A percentile compares a stretch with the other conserved stretches of the same genome.
These are phyloP conservation scores for Nibea coibor DNA, from an alignment of 2,113 vertebrate species.

Conservation along the genomic window DNA sequence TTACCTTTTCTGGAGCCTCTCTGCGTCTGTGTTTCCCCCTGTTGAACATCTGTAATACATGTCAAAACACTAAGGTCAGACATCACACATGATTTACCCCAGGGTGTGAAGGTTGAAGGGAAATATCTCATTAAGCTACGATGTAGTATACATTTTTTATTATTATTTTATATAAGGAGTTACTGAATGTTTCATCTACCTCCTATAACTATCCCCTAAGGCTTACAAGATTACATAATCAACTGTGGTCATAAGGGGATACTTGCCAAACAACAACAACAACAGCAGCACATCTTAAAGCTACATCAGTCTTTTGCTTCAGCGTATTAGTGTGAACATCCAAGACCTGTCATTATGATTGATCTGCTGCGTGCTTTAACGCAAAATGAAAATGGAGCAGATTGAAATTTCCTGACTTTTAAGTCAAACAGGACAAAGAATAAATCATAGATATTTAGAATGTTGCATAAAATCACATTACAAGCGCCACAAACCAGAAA, in stretches of 20 bases:
- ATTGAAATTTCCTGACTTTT: not conserved
- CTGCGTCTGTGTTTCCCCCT: conserved; percentile 78
- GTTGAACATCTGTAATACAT: conserved; percentile 80
- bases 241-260: conserved; percentile 11
- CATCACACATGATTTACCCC: conserved; percentile 7
- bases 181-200: conserved; percentile 15
- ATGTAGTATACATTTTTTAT: not conserved
- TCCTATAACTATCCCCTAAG: not conserved
- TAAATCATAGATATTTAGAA: conserved; percentile 1
- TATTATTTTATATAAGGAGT: conserved; percentile 4
- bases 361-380: conserved; percentile 25
- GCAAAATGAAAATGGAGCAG: conserved; percentile 22
- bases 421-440: conserved; percentile 33
- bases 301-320: conserved; percentile 10
- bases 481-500: too few relatives aligned
- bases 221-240: conserved; percentile 32
- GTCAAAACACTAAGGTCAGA: conserved; percentile 49
- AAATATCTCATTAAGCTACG: conserved; percentile 27
- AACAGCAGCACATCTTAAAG: conserved; percentile 4
- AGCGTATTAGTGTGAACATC: not conserved
- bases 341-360: conserved; percentile 19
- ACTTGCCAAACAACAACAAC: conserved; percentile 32
- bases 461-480: not conserved
- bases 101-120: conserved; percentile 19
- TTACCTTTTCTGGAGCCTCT: conserved; percentile 82